Conservation (phyloP, 2,113 vertebrate species). For the Pluvialis apricaria region DNA sequence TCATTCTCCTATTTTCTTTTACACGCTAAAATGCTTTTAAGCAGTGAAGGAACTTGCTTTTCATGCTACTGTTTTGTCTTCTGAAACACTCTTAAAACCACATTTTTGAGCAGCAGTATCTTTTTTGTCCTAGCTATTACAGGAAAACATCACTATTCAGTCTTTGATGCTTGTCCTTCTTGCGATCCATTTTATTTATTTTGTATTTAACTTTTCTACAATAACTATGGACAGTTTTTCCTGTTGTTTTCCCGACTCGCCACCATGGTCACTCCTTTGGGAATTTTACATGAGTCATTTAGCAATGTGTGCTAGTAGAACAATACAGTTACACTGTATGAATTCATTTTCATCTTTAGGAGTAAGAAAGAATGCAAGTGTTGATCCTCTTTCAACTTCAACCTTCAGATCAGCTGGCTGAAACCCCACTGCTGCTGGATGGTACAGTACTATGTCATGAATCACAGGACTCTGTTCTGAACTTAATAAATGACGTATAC, state of each 20-base stretch:
- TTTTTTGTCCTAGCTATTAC: background rate
- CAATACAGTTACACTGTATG: background rate
- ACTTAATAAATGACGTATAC: background rate
- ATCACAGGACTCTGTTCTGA: background rate
- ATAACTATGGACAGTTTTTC: background rate
- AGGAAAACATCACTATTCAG: background rate
- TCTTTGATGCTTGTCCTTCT: background rate
- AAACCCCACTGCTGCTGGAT: background rate
- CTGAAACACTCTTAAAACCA: background rate
- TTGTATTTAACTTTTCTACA: background rate
- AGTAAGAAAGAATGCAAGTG: background rate
- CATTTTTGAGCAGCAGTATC: background rate
- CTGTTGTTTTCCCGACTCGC: background rate
- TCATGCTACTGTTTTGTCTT: background rate
- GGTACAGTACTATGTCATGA: background rate
- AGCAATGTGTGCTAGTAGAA: background rate
- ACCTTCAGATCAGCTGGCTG: background rate
- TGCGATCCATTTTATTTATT: constrained; percentile 3
- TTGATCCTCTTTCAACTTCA: background rate
- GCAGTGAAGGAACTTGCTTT: background rate
- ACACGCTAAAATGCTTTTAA: background rate
- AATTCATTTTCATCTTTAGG: background rate
- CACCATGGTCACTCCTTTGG: background rate
- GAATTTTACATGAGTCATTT: constrained; percentile 5
- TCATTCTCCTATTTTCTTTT: background rate